These are phyloP conservation scores for Pheosia tremula DNA, from an alignment of 2,888 invertebrate species.

Conservation along the genomic window DNA sequence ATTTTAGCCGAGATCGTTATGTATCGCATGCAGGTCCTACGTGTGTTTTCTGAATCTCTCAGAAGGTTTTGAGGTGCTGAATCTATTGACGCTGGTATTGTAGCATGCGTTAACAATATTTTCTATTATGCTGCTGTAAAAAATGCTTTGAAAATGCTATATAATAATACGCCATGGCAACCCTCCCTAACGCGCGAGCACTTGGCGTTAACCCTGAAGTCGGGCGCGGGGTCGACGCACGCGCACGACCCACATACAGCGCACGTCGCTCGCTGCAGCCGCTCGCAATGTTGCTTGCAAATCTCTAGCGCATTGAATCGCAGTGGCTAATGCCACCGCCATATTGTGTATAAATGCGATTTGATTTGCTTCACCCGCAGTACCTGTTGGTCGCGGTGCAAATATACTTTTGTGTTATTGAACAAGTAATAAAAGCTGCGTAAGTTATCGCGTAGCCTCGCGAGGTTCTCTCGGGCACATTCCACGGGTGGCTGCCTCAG, in stretches of 20 bases:
- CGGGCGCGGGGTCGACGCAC: conserved; percentile 78
- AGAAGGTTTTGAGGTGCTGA: too few species aligned
- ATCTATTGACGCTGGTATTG: too few species aligned
- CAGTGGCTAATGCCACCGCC: conserved; percentile 41
- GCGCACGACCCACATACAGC: conserved; percentile 75
- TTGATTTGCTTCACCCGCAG: conserved; percentile 38
- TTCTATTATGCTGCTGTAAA: too few species aligned
- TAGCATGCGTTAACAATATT: too few species aligned
- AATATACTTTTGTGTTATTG: conserved; percentile 37
- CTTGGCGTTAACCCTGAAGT: conserved; percentile 76
- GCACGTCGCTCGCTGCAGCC: conserved; percentile 58
- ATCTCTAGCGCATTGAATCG: conserved; percentile 58
- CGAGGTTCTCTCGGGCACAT: too few species aligned
- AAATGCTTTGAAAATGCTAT: too few species aligned
- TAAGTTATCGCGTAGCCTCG: too few species aligned
- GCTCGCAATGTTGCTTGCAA: conserved; percentile 65
- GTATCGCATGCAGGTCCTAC: too few species aligned
- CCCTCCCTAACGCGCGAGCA: conserved; percentile 40
- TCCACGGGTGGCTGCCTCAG: too few species aligned
- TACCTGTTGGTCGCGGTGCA: conserved; percentile 45
- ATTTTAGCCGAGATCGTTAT: too few species aligned
- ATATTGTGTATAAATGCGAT: conserved; percentile 39
- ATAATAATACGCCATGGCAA: conserved; percentile 18
- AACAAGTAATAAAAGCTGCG: not conserved
- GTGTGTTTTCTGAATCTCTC: too few species aligned